Evolutionary conservation across 2,888 invertebrate genomes (phyloP).

Genomic region (Norana najaformis): DNA sequence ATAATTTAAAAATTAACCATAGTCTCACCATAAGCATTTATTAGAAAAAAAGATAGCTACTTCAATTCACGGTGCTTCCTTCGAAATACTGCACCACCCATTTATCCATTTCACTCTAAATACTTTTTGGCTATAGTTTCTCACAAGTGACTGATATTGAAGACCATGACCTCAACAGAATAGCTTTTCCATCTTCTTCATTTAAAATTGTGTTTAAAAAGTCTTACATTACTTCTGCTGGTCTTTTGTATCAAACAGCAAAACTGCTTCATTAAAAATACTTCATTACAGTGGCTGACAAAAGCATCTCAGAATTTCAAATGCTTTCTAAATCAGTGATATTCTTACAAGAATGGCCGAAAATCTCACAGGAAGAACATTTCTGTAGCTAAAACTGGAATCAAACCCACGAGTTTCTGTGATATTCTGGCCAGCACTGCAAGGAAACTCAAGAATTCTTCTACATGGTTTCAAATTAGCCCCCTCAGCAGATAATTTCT

Average conservation of each 20-base stretch:
- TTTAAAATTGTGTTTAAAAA: too few species aligned
- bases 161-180: too few species aligned
- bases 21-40: too few species aligned
- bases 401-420: background rate
- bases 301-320: background rate
- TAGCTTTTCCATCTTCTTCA: too few species aligned
- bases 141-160: too few species aligned
- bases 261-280: background rate
- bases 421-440: background rate
- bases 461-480: background rate
- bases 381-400: background rate
- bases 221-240: too few species aligned
- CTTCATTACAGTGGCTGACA: background rate
- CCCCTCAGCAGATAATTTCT: background rate
- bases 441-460: slow-evolving; percentile 5
- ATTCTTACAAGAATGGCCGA: background rate
- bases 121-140: too few species aligned
- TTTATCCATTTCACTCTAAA: too few species aligned
- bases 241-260: background rate
- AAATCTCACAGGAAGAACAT: background rate
- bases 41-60: too few species aligned
- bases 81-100: too few species aligned
- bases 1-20: too few species aligned
- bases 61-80: too few species aligned
- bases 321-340: background rate